A percentile compares a stretch with the other conserved stretches of the same genome.
Evolutionary conservation across 1,140 invertebrate species (phyloP).

Genomic region (Epicauta chinensis): DNA sequence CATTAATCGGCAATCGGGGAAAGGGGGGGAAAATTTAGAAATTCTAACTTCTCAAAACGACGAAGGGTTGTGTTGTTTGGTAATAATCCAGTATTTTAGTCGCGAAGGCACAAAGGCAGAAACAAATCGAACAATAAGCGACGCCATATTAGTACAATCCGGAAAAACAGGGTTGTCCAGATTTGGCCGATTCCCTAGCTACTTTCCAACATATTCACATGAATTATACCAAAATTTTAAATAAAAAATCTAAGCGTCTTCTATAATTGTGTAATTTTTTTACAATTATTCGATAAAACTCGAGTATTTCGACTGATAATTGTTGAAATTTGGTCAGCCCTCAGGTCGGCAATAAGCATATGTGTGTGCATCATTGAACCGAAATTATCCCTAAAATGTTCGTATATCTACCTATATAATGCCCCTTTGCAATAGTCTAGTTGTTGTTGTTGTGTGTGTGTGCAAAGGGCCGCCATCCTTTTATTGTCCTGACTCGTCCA

Average conservation of each 20-base stretch:
- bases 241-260: too few relatives aligned
- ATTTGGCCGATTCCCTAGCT: not conserved
- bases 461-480: conserved; percentile 28
- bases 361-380: conserved; percentile 29
- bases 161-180: conserved; percentile 16
- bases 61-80: conserved; percentile 5
- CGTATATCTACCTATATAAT: conserved; percentile 8
- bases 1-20: conserved; percentile 42
- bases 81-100: conserved; percentile 28
- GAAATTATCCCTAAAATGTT: conserved; percentile 27
- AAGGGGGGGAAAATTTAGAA: conserved; percentile 53
- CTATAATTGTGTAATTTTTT: too few relatives aligned
- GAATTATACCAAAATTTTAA: too few relatives aligned
- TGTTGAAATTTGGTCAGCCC: conserved; percentile 16
- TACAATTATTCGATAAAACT: not conserved
- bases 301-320: not conserved
- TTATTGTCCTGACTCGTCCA: conserved; percentile 31
- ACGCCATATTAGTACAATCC: conserved; percentile 10
- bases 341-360: not conserved
- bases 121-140: conserved; percentile 18
- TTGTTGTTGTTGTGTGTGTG: too few relatives aligned
- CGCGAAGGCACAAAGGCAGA: conserved; percentile 25
- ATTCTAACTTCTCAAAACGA: conserved; percentile 34
- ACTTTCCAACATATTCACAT: not conserved
- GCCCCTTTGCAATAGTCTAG: not conserved